Evolutionary conservation across 2,888 invertebrate genomes (phyloP), one percentile per base, ranked within the genome.

Genomic region (Acanthosepion pharaonis): DNA sequence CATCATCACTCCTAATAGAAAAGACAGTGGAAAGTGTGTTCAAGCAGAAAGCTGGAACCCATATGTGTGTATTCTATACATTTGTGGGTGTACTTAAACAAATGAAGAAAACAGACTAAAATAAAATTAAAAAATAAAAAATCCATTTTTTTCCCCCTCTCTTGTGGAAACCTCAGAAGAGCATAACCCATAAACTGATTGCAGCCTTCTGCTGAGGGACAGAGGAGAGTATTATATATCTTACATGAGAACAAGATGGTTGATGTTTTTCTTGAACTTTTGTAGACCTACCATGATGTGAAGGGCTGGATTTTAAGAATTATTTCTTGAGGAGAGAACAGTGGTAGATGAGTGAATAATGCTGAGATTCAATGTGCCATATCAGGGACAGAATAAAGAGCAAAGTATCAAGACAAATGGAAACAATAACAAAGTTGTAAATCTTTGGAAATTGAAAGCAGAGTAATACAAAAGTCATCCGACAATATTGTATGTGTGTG

Each of bases 21-120:
- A 78, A 33, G 78, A 78, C 78, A 78, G 78, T 78, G 33, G 78
- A 78, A 78, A 78, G n/a, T 78, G 78, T 78, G 78, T 78, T 78
- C 78, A 78, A 78, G 78, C 78, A 78, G 78, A 78, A 78, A 78
- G 78, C 78, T 78, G 78, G 78, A 78, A 78, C 78, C 78, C 78
- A 78, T 78, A 78, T 78, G 78, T 78, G 78, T 78, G 78, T 78
- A 78, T 78, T 78, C 78, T 78, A n/a, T 78, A 78, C 78, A 78
- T n/a, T 78, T 78, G n/a, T 33, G 78, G 78, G 78, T 78, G 78
- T 78, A n/a, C 78, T 78, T 78, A 18, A 33, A 78, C 78, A 78
- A n/a, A 78, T n/a, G 78, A 78, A 78, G 78, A 78, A 78, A 78
- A 78, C 78, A 78, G 78, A 78, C 78, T n/a, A 78, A 78, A 78